These are phyloP conservation scores for Shinisaurus crocodilurus DNA, from an alignment of 2,113 vertebrate genomes.

Conservation along the genomic window DNA sequence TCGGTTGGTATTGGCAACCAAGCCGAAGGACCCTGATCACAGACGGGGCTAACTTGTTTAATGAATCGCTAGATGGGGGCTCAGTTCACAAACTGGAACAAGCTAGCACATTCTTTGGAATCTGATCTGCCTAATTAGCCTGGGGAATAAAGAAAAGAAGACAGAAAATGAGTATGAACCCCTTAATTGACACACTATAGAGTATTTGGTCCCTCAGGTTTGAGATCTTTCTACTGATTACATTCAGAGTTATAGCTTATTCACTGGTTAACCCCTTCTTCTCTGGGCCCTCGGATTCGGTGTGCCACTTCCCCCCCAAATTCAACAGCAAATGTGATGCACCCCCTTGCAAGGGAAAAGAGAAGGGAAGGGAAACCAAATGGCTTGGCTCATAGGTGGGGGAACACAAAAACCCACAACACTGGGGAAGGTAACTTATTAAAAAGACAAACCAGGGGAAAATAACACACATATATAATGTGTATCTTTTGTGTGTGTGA, in stretches of 20 bases:
- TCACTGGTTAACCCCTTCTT: background rate
- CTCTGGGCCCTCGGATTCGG: background rate
- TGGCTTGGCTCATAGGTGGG: no score
- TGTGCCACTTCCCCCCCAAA: background rate
- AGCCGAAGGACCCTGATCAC: conserved; percentile 23
- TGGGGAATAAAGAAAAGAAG: conserved; percentile 20
- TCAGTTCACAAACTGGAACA: conserved; percentile 22
- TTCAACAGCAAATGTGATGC: no score
- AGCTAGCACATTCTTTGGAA: background rate
- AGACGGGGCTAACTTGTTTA: background rate
- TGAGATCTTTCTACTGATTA: background rate
- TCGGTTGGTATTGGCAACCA: conserved; percentile 21
- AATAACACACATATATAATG: no score
- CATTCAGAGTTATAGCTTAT: background rate
- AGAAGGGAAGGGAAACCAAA: no score
- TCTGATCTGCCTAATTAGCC: background rate
- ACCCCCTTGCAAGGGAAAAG: no score
- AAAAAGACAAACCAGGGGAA: no score
- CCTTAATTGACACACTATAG: background rate
- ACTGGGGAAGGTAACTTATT: no score
- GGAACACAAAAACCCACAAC: no score
- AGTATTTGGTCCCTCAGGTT: background rate
- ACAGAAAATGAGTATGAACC: background rate
- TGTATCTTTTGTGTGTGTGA: no score
- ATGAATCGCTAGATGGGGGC: conserved; percentile 20